Conservation (phyloP, 2,797 vertebrate genomes). For the Gymnopithys bicolor region DNA sequence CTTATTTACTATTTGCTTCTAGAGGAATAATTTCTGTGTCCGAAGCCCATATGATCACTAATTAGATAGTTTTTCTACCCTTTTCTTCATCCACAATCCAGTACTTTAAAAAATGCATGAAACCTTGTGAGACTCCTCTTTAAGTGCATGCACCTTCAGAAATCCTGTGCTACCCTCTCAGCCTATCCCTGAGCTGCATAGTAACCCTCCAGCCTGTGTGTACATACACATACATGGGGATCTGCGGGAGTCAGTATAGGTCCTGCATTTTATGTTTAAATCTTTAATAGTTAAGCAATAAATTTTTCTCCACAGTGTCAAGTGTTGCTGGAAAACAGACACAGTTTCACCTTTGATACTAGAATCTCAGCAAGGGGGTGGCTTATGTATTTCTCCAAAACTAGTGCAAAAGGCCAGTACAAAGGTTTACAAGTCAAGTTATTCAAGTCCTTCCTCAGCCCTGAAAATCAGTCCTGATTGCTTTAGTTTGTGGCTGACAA, state of each 20-base stretch:
- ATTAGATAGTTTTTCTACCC: background rate
- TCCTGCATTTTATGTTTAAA: background rate
- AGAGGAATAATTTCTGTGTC: background rate
- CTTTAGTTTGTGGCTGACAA: background rate
- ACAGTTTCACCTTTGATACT: constrained; percentile 43
- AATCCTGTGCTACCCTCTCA: background rate
- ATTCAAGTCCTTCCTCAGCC: background rate
- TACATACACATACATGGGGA: background rate
- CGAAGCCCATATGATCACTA: background rate
- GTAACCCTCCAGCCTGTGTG: background rate
- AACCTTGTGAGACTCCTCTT: background rate
- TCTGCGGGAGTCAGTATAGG: background rate
- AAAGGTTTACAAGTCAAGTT: constrained; percentile 26
- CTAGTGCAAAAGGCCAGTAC: constrained; percentile 15
- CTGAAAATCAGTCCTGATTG: background rate
- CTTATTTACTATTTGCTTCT: background rate
- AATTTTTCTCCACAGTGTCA: background rate
- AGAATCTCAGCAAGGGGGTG: background rate
- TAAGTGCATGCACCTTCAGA: background rate
- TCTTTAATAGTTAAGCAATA: constrained; percentile 14
- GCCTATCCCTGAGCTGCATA: background rate
- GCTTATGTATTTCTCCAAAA: constrained; percentile 17
- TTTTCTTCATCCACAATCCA: background rate
- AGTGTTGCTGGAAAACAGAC: background rate
- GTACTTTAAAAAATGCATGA: background rate